Percentiles rank a stretch among this genome's conserved stretches.
Conservation (phyloP, 1,140 invertebrate genomes). For the Eumeta japonica region DNA sequence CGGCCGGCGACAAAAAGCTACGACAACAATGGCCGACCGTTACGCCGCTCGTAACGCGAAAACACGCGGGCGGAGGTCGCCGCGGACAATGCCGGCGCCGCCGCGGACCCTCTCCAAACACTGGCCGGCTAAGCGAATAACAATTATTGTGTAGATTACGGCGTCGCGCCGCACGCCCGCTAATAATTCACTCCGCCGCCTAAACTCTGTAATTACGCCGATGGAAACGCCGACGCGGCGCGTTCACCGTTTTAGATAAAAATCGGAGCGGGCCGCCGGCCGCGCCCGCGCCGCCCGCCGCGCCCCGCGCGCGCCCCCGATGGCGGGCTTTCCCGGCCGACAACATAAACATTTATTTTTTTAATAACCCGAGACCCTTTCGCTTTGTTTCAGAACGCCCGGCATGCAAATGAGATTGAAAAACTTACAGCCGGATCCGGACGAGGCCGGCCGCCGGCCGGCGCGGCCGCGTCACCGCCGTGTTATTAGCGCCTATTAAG, state of each 20-base stretch:
- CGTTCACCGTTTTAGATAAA: constrained; percentile 49
- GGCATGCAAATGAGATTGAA: no score
- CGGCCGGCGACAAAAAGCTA: no score
- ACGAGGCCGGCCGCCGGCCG: no score
- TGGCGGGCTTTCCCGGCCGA: constrained; percentile 28
- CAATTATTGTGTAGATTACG: constrained; percentile 51
- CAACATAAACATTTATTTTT: constrained; percentile 46
- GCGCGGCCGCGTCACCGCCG: no score
- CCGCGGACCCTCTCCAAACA: constrained; percentile 26
- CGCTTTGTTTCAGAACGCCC: no score
- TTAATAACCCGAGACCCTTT: constrained; percentile 9
- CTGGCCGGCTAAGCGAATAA: constrained; percentile 35
- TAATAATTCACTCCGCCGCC: constrained; percentile 50
- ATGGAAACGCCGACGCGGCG: constrained; percentile 38
- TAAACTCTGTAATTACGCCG: constrained; percentile 53
- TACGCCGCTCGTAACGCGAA: no score
- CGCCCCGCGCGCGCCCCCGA: constrained; percentile 12
- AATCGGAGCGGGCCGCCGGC: constrained; percentile 25
- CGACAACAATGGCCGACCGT: constrained; percentile 15
- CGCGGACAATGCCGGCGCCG: constrained; percentile 10
- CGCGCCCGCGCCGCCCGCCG: constrained; percentile 18
- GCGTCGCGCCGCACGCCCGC: constrained; percentile 21
- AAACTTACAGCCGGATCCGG: no score
- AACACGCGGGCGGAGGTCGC: no score
- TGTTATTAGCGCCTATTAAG: no score